Evolutionary conservation across 92 coral and sea anemone species (phyloP).

Genomic region (Paramuricea clavata): DNA sequence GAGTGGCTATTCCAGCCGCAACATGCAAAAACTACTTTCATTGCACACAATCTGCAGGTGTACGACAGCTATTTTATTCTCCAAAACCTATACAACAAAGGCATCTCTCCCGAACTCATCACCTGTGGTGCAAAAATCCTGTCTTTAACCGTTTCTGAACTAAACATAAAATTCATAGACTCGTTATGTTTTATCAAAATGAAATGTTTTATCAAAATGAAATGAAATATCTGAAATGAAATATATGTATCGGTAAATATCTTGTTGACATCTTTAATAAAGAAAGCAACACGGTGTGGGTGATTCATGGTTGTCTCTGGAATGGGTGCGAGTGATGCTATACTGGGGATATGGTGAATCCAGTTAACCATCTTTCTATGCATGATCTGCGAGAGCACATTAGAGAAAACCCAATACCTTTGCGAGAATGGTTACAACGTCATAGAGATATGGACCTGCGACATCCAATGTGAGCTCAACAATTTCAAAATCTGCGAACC

Average conservation of each 20-base stretch:
- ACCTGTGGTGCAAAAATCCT: conserved; percentile 43
- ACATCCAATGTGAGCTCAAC: conserved; percentile 21
- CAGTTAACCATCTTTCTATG: conserved; percentile 40
- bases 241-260: conserved; percentile 28
- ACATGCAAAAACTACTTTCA: background rate
- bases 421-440: conserved; percentile 41
- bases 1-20: conserved; percentile 29
- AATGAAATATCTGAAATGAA: too few species aligned
- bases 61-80: conserved; percentile 28
- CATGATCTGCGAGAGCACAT: conserved; percentile 50
- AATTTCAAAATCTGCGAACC: conserved; percentile 24
- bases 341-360: conserved; percentile 29
- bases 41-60: conserved; percentile 24
- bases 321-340: conserved; percentile 36
- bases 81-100: conserved; percentile 10
- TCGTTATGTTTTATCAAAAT: conserved; percentile 55
- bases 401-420: conserved; percentile 20
- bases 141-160: background rate
- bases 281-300: conserved; percentile 22
- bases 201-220: too few species aligned
- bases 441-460: conserved; percentile 65
- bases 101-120: background rate
- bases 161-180: conserved; percentile 40
- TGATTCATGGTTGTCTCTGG: conserved; percentile 33
- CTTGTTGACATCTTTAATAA: conserved; percentile 37